Evolutionary conservation across 2,888 invertebrate species (phyloP), one percentile per base, ranked within the genome.

Genomic region (Torymus texanus): DNA sequence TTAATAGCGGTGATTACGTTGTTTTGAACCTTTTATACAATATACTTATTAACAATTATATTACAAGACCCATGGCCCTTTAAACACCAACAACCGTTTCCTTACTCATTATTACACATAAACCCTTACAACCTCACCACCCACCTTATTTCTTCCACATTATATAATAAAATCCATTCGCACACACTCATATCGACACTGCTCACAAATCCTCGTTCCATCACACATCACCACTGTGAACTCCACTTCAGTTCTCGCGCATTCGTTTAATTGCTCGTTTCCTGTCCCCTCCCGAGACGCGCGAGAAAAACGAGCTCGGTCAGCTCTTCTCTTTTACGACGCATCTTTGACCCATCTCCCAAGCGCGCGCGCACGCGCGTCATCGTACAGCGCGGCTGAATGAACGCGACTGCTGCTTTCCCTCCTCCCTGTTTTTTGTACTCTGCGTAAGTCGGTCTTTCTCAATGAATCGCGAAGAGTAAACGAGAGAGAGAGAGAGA

Each of bases 191-290:
- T 29, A 29, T 41, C 41, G 41, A 5, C 41, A 41, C 41, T 8
- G 8, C 41, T 5, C 41, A 8, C 41, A 8, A 41, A 8, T 41
- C 41, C 41, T 29, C 29, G 4, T 41, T 8, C 41, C 10, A 41
- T 2, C 13, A 13, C 14, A 14, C 24, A 5, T 14, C 55, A 41
- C n/a, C 63, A 63, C 55, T 63, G 56, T 56, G 41, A 73, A 63
- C 16, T 41, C 55, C 18, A 21, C 59, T 50, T 76, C 63, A 68
- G 16, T 75, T 78, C 74, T 70, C 66, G 71, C 65, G 74, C 82
- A 83, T 75, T 8, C 84, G 82, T 85, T 88, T 89, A 89, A 89
- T 89, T 89, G 88, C 87, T 86, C 87, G 86, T 88, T 89, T 89
- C 89, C 89, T 89, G 89, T 86, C 85, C 84, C 76, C 66, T 56